A percentile compares a stretch with the other conserved stretches of the same genome.
Evolutionary conservation across 2,888 invertebrate genomes (phyloP).

Genomic region (Oligia fasciuncula): DNA sequence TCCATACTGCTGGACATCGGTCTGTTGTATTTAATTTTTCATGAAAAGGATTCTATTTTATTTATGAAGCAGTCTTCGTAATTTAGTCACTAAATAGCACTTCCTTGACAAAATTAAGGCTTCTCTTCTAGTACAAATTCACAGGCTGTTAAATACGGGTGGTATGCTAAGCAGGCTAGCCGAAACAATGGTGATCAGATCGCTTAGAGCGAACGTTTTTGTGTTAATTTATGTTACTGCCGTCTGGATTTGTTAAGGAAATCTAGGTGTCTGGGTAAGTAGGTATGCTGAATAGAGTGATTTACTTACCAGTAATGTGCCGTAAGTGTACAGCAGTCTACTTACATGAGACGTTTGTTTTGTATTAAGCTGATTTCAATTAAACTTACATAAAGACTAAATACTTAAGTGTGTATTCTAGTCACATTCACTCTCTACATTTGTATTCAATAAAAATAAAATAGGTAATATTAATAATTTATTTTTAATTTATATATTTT

Average conservation of each 20-base stretch:
- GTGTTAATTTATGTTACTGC: conserved; percentile 74
- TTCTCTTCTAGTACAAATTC: conserved; percentile 38
- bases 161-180: conserved; percentile 74
- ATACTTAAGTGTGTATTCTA: not conserved
- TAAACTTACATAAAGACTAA: not conserved
- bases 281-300: conserved; percentile 60
- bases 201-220: conserved; percentile 73
- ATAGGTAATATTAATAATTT: too few relatives aligned
- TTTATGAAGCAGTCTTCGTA: not conserved
- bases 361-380: not conserved
- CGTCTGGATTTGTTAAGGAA: conserved; percentile 68
- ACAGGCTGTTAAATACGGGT: conserved; percentile 44
- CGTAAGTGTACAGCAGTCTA: not conserved
- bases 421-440: not conserved
- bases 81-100: conserved; percentile 1
- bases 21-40: not conserved
- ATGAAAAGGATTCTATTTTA: not conserved
- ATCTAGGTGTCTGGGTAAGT: conserved; percentile 61
- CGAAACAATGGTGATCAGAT: conserved; percentile 76
- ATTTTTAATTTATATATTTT: too few relatives aligned
- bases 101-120: conserved; percentile 2
- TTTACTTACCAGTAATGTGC: conserved; percentile 40
- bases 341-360: not conserved
- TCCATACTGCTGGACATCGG: not conserved
- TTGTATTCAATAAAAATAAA: not conserved